Evolutionary conservation across 2,888 invertebrate species (phyloP), one percentile per base, ranked within the genome.

Genomic region (Caenorhabditis angaria): DNA sequence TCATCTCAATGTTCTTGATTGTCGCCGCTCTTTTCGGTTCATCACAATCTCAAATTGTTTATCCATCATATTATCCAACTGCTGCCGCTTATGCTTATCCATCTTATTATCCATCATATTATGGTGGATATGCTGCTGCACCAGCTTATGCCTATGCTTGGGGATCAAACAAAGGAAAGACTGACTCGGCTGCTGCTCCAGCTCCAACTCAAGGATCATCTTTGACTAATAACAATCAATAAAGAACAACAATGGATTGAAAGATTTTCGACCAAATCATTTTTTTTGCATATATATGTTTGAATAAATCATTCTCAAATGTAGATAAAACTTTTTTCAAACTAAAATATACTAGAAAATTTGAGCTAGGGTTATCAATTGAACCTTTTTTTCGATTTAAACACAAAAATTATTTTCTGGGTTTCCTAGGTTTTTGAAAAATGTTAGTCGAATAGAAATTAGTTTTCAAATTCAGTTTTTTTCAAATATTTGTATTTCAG

Each of bases 1-100:
- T 27, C 25, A 27, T 53, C 53, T 53, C 53, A 14, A 24, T 53
- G 53, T 27, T 53, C 27, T 53, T 53, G 24, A 27, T 53, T 22
- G 41, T 41, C 18, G 41, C 41, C 14, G 41, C 41, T 41, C 41
- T 41, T 41, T 41, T 41, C 41, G 41, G 53, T n/a, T 53, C 25
- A 20, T 10, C 14, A 3, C 25, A 41, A 41, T 41, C 41, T 41
- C 41, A 41, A 41, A 18, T 41, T 41, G 41, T 41, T 3, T 12
- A 18, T 41, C 41, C 41, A 41, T 41, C 41, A 14, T 41, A 41
- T 41, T 41, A 41, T 41, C 41, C 41, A 41, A 18, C 41, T 12
- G 41, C 41, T 41, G 41, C 41, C 18, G 41, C 41, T 41, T 41
- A 41, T n/a, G n/a, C n/a, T 41, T 41, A 41, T 18, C 41, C 41